These are phyloP conservation scores for Zingel zingel DNA, from an alignment of 2,113 vertebrate genomes.

Conservation along the genomic window DNA sequence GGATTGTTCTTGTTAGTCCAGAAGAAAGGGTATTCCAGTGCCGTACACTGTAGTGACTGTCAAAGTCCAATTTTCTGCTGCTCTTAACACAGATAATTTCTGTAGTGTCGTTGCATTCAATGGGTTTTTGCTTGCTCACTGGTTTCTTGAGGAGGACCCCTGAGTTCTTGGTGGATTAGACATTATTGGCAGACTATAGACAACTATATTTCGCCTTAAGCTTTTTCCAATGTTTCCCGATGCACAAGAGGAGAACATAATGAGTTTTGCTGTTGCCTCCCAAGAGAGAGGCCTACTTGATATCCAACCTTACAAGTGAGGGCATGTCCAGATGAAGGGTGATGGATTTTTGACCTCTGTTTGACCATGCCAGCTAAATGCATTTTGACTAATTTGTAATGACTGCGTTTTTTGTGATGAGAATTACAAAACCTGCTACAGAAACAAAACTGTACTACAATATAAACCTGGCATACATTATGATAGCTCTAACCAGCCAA, in stretches of 20 bases:
- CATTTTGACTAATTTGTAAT: neutral
- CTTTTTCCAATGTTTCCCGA: constrained; percentile 26
- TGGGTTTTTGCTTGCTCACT: neutral
- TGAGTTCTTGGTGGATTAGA: constrained; percentile 4
- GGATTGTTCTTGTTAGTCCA: neutral
- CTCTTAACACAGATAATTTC: neutral
- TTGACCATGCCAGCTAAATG: neutral
- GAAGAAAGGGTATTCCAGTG: neutral
- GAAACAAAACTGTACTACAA: neutral
- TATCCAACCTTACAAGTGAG: neutral
- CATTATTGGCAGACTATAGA: constrained; percentile 32
- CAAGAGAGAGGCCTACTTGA: constrained; percentile 5
- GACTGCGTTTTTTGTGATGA: neutral
- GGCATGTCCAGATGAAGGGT: neutral
- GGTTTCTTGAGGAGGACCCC: constrained; percentile 1
- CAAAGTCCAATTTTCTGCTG: constrained; percentile 12
- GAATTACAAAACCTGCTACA: neutral
- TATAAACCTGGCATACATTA: neutral
- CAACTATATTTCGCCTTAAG: constrained; percentile 19
- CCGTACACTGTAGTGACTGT: neutral
- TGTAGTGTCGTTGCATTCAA: neutral
- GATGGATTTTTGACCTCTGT: neutral
- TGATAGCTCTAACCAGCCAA: neutral
- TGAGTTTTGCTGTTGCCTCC: constrained; percentile 38
- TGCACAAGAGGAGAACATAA: constrained; percentile 34